Evolutionary conservation across 2,113 vertebrate genomes (phyloP).

Genomic region (Eptesicus fuscus): DNA sequence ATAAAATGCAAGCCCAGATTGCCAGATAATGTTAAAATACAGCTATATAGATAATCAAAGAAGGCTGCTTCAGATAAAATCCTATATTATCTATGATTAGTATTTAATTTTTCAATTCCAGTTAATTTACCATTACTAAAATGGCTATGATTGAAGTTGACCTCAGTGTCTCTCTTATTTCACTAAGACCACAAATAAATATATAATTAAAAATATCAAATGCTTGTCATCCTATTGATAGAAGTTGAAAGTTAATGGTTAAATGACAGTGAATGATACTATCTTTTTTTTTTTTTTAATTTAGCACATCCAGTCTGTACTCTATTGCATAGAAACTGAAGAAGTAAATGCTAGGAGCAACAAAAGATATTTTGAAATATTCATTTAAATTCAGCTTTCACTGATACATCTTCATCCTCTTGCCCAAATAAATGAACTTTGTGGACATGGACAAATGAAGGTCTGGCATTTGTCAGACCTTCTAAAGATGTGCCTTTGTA

Average conservation of each 20-base stretch:
- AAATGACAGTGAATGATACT: background rate
- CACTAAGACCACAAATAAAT: background rate
- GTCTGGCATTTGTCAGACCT: background rate
- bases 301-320: background rate
- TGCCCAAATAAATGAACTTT: background rate
- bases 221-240: background rate
- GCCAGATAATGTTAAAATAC: constrained; percentile 34
- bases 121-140: background rate
- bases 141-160: background rate
- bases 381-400: background rate
- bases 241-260: constrained; percentile 23
- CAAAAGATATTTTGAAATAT: background rate
- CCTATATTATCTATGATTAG: background rate
- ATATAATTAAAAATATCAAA: constrained; percentile 2
- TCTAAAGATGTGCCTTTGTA: background rate
- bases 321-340: background rate
- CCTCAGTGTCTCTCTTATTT: background rate
- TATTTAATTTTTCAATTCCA: constrained; percentile 35
- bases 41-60: constrained; percentile 46
- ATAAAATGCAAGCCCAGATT: constrained; percentile 27
- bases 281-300: background rate
- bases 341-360: background rate
- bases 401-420: background rate
- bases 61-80: constrained; percentile 17
- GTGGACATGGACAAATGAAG: background rate